phyloP scores from a whole-genome alignment of 2,113 vertebrate species.

The Tupaia tana region DNA sequence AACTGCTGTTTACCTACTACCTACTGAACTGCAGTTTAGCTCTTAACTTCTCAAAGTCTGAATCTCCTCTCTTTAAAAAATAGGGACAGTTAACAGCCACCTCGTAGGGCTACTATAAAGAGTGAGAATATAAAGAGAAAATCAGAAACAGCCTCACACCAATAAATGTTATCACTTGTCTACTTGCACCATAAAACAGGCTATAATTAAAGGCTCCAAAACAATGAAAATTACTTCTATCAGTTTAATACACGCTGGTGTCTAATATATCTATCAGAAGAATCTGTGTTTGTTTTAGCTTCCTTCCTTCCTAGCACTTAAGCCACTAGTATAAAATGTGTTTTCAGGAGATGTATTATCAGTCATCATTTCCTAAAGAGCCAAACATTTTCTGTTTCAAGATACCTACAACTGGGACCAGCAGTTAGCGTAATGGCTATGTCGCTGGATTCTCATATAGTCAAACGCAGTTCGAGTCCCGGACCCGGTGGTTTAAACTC shows the following conservation, averaged over 20 bases:
- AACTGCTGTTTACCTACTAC: neutral
- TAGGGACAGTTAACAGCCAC: neutral
- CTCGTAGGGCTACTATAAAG: neutral
- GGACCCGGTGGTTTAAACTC: no score
- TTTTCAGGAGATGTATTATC: neutral
- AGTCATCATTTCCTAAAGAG: slow-evolving; percentile 11
- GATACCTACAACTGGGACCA: neutral
- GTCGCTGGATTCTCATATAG: no score
- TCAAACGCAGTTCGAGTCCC: no score
- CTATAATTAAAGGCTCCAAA: neutral
- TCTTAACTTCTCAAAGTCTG: neutral
- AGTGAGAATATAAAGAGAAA: neutral
- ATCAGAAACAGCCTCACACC: neutral
- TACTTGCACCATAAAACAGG: neutral
- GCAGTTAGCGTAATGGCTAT: no score
- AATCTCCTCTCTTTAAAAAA: neutral
- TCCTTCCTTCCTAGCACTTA: slow-evolving; percentile 8
- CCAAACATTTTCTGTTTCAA: neutral
- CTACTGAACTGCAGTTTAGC: neutral
- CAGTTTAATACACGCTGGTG: neutral
- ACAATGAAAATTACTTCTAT: neutral
- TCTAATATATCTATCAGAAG: neutral
- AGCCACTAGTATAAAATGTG: neutral
- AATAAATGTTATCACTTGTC: neutral
- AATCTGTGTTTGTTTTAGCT: neutral